Evolutionary conservation across 2,888 invertebrate species (phyloP).

Genomic region (Drepana falcataria): DNA sequence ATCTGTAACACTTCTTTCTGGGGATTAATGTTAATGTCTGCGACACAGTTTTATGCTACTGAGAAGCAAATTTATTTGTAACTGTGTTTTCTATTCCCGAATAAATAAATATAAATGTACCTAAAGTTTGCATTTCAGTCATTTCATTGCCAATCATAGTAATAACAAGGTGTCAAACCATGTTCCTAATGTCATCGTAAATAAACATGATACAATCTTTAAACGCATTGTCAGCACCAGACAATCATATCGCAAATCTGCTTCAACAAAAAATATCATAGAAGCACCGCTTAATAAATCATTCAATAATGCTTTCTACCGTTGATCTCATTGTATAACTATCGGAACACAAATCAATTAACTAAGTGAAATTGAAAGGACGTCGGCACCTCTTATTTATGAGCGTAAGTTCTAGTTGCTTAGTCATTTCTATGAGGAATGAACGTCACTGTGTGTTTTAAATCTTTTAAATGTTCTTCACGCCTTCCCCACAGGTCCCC

Average conservation of each 20-base stretch:
- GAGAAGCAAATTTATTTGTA: too few relatives aligned
- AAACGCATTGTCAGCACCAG: constrained; percentile 17
- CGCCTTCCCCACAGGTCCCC: background rate
- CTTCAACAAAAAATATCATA: constrained; percentile 20
- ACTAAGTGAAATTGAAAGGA: constrained; percentile 55
- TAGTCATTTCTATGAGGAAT: constrained; percentile 14
- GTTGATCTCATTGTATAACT: constrained; percentile 33
- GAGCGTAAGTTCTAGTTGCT: constrained; percentile 31
- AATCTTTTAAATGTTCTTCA: constrained; percentile 7
- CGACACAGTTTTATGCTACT: too few relatives aligned
- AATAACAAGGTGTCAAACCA: constrained; percentile 18
- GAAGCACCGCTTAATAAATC: constrained; percentile 33
- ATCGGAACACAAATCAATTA: constrained; percentile 67
- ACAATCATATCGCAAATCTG: constrained; percentile 22
- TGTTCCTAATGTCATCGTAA: constrained; percentile 20
- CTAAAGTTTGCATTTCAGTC: too few relatives aligned
- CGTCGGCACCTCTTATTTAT: constrained; percentile 16
- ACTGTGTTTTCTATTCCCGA: too few relatives aligned
- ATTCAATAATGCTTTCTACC: constrained; percentile 32
- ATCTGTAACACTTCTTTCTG: too few relatives aligned
- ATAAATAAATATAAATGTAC: too few relatives aligned
- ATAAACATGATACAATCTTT: constrained; percentile 23
- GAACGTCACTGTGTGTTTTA: constrained; percentile 6
- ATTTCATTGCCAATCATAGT: background rate
- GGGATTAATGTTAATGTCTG: too few relatives aligned